Conservation (phyloP, 2,888 invertebrate genomes). For the Drosophila pseudotalamancana region DNA sequence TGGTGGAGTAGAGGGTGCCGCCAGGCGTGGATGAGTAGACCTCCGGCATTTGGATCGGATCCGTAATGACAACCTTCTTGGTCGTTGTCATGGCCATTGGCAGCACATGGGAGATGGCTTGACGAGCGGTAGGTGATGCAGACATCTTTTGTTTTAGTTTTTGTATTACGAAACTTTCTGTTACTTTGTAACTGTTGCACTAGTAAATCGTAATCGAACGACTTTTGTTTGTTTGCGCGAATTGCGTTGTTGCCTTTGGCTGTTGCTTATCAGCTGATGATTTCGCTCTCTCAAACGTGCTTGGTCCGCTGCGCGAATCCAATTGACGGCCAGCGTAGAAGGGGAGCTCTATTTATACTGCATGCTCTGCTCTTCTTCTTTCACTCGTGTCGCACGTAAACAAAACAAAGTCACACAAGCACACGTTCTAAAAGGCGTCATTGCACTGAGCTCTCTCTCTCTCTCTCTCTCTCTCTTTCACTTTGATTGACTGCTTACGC, state of each 20-base stretch:
- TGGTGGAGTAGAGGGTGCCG: constrained; percentile 96
- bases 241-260: constrained; percentile 42
- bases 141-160: constrained; percentile 90
- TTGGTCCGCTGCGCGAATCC: constrained; percentile 19
- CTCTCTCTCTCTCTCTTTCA: neutral
- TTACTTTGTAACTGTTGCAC: constrained; percentile 37
- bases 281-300: constrained; percentile 10
- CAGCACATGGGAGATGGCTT: constrained; percentile 89
- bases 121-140: constrained; percentile 92
- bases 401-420: constrained; percentile 39
- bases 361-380: constrained; percentile 33
- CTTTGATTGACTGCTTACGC: neutral
- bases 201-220: constrained; percentile 43
- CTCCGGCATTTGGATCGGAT: constrained; percentile 93
- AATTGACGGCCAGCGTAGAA: constrained; percentile 23
- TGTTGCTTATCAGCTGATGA: constrained; percentile 19
- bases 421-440: constrained; percentile 22
- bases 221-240: constrained; percentile 37
- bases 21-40: constrained; percentile 97
- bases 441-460: constrained; percentile 17
- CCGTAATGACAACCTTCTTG: constrained; percentile 91
- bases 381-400: constrained; percentile 31
- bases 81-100: constrained; percentile 90
- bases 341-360: constrained; percentile 46
- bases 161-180: constrained; percentile 24